Conservation (phyloP, 30 jellyfish, hydroid and myxozoan genomes). For the Rhopilema esculentum region DNA sequence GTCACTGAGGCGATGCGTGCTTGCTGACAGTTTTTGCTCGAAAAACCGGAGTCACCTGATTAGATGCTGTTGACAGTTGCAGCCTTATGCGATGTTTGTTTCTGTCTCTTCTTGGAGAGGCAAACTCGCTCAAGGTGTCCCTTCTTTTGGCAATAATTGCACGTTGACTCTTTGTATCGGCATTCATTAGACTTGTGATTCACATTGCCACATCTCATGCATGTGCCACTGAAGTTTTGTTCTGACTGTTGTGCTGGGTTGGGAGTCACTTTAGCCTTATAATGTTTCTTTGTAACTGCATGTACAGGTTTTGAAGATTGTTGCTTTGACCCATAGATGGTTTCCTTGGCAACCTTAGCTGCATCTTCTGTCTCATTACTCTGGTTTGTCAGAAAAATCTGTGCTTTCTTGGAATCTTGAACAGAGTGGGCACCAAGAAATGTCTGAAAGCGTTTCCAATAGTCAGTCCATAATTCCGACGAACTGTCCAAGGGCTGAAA, state of each 20-base stretch:
- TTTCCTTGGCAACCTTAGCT: constrained; percentile 61
- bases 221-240: constrained; percentile 19
- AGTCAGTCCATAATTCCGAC: no score
- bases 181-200: constrained; percentile 27
- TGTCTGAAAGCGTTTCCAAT: no score
- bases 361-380: no score
- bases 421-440: no score
- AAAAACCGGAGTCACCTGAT: constrained; percentile 26
- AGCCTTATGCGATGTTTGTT: neutral
- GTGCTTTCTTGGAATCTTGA: no score
- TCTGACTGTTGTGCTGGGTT: constrained; percentile 32
- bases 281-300: constrained; percentile 31
- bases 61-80: constrained; percentile 30
- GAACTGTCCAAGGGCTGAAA: no score
- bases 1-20: constrained; percentile 53
- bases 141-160: constrained; percentile 34
- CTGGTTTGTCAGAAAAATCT: no score
- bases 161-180: constrained; percentile 37
- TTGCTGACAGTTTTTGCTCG: constrained; percentile 22
- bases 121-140: constrained; percentile 46
- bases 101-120: constrained; percentile 47
- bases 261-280: constrained; percentile 17
- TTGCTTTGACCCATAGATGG: constrained; percentile 22
- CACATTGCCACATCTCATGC: constrained; percentile 54
- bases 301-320: constrained; percentile 42